phyloP scores from a whole-genome alignment of 2,113 vertebrate genomes.

The Platysteira castanea region DNA sequence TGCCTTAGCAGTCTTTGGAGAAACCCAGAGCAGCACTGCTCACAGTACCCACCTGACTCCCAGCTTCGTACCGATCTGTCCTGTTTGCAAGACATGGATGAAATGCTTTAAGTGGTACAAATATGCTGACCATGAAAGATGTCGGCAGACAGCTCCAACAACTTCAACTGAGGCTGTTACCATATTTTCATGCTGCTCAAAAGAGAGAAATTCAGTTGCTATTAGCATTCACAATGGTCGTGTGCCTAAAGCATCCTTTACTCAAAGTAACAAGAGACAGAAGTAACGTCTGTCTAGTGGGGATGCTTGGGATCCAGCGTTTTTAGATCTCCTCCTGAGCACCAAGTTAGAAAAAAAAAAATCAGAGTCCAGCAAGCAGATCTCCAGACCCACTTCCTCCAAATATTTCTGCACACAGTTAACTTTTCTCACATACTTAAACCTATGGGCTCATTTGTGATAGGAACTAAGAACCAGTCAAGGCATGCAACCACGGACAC shows the following conservation, averaged over 20 bases:
- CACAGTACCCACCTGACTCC: conserved; percentile 86
- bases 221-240: neutral
- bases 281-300: neutral
- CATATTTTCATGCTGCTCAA: conserved; percentile 87
- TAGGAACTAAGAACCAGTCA: neutral
- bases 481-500: neutral
- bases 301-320: neutral
- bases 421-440: neutral
- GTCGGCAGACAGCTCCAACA: conserved; percentile 86
- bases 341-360: neutral
- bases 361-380: neutral
- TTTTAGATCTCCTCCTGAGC: neutral
- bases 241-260: conserved; percentile 41
- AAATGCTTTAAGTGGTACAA: conserved; percentile 91
- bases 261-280: conserved; percentile 4
- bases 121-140: conserved; percentile 91
- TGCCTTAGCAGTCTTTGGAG: neutral
- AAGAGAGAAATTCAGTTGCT: conserved; percentile 4
- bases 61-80: conserved; percentile 85
- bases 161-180: conserved; percentile 85
- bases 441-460: neutral
- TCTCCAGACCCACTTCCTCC: neutral
- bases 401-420: neutral
- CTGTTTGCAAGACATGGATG: conserved; percentile 86
- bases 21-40: neutral